phyloP scores from a whole-genome alignment of 1,140 invertebrate genomes.

The Drosophila santomea region DNA sequence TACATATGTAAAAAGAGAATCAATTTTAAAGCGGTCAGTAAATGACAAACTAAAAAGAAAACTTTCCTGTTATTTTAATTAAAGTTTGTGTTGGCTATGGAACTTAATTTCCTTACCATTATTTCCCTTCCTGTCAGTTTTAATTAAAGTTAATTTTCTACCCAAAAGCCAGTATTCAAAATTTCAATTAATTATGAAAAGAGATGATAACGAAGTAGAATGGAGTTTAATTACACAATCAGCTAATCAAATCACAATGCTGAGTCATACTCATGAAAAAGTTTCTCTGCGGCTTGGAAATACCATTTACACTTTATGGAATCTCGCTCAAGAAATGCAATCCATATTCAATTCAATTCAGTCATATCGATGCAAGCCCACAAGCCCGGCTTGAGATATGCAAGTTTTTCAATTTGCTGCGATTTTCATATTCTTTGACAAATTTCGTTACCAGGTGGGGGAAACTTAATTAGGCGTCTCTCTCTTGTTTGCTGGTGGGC shows the following conservation, averaged over 20 bases:
- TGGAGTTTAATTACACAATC: conserved; percentile 25
- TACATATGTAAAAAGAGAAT: no score
- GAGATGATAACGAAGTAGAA: conserved; percentile 18
- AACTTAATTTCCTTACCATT: conserved; percentile 11
- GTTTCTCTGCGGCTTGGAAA: conserved; percentile 4
- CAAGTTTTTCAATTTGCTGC: conserved; percentile 38
- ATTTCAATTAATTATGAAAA: conserved; percentile 24
- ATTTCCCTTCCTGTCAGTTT: conserved; percentile 40
- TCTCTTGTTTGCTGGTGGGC: conserved; percentile 44
- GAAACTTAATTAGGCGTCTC: conserved; percentile 57
- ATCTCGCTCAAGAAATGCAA: conserved; percentile 3
- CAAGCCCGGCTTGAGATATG: conserved; percentile 9
- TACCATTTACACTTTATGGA: not conserved
- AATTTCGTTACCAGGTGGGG: conserved; percentile 12
- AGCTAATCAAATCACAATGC: conserved; percentile 4
- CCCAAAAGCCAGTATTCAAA: conserved; percentile 11
- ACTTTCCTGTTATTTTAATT: conserved; percentile 10
- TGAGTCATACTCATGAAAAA: conserved; percentile 21
- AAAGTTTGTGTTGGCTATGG: conserved; percentile 2
- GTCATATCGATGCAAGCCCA: conserved; percentile 8
- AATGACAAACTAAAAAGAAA: not conserved
- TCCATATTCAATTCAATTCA: not conserved
- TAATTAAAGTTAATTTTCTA: conserved; percentile 42
- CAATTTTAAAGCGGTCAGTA: not conserved
- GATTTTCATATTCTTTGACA: conserved; percentile 42